Percentiles rank a stretch among this genome's conserved stretches.
Evolutionary conservation across 2,113 vertebrate species (phyloP).

Genomic region (Aphyosemion australe): DNA sequence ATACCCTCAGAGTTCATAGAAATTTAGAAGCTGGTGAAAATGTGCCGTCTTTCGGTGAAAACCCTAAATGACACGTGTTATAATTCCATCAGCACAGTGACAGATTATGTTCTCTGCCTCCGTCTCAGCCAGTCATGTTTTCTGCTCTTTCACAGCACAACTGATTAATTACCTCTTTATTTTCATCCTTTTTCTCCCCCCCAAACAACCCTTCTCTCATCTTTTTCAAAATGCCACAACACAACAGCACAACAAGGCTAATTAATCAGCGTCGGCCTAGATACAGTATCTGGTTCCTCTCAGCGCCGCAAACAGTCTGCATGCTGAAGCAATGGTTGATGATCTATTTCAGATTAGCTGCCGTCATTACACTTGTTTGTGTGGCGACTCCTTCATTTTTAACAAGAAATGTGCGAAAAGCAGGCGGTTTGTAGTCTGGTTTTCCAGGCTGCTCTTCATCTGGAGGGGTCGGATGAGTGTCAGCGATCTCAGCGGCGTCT

Average conservation of each 20-base stretch:
- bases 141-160: slow-evolving; percentile 45
- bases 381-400: slow-evolving; percentile 43
- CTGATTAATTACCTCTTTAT: slow-evolving; percentile 80
- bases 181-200: slow-evolving; percentile 54
- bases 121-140: slow-evolving; percentile 41
- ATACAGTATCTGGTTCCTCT: slow-evolving; percentile 62
- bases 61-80: not conserved
- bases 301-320: slow-evolving; percentile 31
- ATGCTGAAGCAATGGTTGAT: slow-evolving; percentile 46
- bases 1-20: not conserved
- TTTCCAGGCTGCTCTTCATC: slow-evolving; percentile 47
- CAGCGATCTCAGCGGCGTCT: slow-evolving; percentile 52
- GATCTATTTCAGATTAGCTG: slow-evolving; percentile 61
- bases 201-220: slow-evolving; percentile 31
- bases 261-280: slow-evolving; percentile 81
- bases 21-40: not conserved
- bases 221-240: slow-evolving; percentile 69
- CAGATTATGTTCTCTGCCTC: slow-evolving; percentile 31
- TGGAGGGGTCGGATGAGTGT: slow-evolving; percentile 55
- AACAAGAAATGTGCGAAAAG: slow-evolving; percentile 37
- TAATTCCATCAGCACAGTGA: slow-evolving; percentile 28
- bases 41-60: not conserved
- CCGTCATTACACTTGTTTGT: slow-evolving; percentile 62
- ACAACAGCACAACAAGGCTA: slow-evolving; percentile 72
- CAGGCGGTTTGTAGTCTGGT: not conserved